A percentile compares a stretch with the other conserved stretches of the same genome.
Evolutionary conservation across 2,113 vertebrate species (phyloP).

Genomic region (Colius striatus): DNA sequence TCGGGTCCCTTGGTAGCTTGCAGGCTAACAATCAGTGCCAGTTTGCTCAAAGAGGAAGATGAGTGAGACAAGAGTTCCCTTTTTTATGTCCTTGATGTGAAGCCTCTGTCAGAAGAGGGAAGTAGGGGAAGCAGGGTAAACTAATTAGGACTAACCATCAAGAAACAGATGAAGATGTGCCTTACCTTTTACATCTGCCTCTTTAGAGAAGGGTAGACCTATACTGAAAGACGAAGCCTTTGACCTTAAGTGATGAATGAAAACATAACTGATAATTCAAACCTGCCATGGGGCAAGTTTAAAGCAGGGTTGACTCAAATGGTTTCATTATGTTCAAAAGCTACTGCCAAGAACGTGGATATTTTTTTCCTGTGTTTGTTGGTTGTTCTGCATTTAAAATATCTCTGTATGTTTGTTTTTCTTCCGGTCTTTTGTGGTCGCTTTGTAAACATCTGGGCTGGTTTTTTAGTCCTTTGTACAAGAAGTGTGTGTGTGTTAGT

Average conservation of each 20-base stretch:
- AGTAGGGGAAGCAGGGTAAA: background rate
- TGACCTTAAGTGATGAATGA: conserved; percentile 45
- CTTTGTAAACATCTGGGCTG: conserved; percentile 69
- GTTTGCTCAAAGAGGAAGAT: background rate
- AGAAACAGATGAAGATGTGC: background rate
- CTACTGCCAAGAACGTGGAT: conserved; percentile 42
- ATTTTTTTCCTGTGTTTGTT: conserved; percentile 12
- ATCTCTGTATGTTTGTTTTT: conserved; percentile 62
- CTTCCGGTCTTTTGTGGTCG: conserved; percentile 55
- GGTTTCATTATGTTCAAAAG: conserved; percentile 56
- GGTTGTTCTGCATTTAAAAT: conserved; percentile 47
- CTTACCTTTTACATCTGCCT: background rate
- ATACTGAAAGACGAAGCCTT: background rate
- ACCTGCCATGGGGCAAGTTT: conserved; percentile 37
- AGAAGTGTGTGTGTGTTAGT: background rate
- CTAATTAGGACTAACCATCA: background rate
- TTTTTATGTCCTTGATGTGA: background rate
- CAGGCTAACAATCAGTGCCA: background rate
- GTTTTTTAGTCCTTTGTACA: conserved; percentile 34
- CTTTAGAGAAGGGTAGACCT: background rate
- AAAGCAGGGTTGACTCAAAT: conserved; percentile 47
- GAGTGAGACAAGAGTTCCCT: background rate
- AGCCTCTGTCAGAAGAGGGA: background rate
- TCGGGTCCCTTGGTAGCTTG: background rate
- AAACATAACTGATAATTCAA: conserved; percentile 55